Conservation (phyloP, 2,888 invertebrate species). For the Drosophila infuscata region DNA sequence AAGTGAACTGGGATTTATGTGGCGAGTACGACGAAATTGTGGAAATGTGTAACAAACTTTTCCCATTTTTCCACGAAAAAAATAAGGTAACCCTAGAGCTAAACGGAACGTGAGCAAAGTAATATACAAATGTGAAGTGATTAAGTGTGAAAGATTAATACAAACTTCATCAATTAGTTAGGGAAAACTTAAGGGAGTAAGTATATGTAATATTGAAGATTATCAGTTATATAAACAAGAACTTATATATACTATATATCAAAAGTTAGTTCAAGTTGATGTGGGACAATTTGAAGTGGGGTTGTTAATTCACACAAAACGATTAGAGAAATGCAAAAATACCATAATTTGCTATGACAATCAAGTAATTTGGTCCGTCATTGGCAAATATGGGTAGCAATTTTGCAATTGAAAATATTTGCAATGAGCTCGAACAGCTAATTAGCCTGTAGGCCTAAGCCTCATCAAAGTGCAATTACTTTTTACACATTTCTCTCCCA, state of each 20-base stretch:
- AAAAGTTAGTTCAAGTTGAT: not conserved
- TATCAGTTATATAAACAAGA: not conserved
- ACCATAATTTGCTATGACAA: slow-evolving; percentile 1
- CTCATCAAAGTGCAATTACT: slow-evolving; percentile 59
- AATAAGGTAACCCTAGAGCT: not conserved
- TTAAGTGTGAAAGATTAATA: not conserved
- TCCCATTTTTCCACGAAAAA: not conserved
- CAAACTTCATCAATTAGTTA: not conserved
- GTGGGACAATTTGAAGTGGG: not conserved
- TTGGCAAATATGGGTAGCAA: slow-evolving; percentile 33
- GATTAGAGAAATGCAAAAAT: not conserved
- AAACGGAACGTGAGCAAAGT: not conserved
- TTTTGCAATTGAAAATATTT: slow-evolving; percentile 41
- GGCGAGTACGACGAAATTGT: not conserved
- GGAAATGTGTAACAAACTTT: not conserved
- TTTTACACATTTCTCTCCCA: slow-evolving; percentile 21
- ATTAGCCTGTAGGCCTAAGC: slow-evolving; percentile 57
- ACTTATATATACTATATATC: not conserved
- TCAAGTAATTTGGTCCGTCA: slow-evolving; percentile 26
- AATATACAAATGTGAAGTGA: not conserved
- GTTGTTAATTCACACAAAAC: not conserved
- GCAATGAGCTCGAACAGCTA: slow-evolving; percentile 48
- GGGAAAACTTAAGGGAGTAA: not conserved
- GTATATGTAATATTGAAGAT: not conserved
- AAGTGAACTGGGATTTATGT: slow-evolving; percentile 1